A percentile compares a stretch with the other conserved stretches of the same genome.
These are phyloP conservation scores for Cantharis rustica DNA, from an alignment of 2,888 invertebrate species.

Conservation along the genomic window DNA sequence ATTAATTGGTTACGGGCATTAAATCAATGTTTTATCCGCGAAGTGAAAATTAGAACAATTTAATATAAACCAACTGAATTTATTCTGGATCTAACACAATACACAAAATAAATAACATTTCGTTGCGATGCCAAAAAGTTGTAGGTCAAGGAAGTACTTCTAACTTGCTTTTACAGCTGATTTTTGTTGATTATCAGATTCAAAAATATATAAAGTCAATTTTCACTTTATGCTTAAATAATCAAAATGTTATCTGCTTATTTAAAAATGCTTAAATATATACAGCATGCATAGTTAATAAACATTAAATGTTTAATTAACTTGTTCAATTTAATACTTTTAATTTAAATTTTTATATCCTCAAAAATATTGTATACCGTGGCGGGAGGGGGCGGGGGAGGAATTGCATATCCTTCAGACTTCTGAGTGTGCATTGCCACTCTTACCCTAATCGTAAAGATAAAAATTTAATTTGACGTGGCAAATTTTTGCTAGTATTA, in stretches of 20 bases:
- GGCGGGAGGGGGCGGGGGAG: too few relatives aligned
- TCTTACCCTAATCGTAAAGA: too few relatives aligned
- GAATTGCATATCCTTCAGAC: too few relatives aligned
- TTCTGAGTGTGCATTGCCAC: too few relatives aligned
- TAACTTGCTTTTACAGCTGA: neutral
- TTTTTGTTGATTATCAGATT: neutral
- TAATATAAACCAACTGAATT: neutral
- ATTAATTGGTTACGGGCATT: neutral
- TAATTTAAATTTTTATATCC: too few relatives aligned
- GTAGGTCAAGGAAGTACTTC: neutral
- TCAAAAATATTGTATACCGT: too few relatives aligned
- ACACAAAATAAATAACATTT: neutral
- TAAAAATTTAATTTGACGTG: too few relatives aligned
- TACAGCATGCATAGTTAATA: too few relatives aligned
- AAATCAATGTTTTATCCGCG: neutral
- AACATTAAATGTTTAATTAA: too few relatives aligned
- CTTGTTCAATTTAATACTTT: too few relatives aligned
- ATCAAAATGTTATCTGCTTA: neutral
- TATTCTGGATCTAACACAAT: neutral
- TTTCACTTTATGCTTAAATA: neutral
- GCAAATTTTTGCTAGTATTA: too few relatives aligned
- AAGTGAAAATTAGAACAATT: neutral
- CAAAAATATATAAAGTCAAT: neutral
- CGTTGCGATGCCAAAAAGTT: neutral
- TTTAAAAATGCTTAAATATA: too few relatives aligned